Percentiles rank a stretch among this genome's conserved stretches.
Conservation (phyloP, 1,140 invertebrate genomes). For the Phenacoccus solenopsis region DNA sequence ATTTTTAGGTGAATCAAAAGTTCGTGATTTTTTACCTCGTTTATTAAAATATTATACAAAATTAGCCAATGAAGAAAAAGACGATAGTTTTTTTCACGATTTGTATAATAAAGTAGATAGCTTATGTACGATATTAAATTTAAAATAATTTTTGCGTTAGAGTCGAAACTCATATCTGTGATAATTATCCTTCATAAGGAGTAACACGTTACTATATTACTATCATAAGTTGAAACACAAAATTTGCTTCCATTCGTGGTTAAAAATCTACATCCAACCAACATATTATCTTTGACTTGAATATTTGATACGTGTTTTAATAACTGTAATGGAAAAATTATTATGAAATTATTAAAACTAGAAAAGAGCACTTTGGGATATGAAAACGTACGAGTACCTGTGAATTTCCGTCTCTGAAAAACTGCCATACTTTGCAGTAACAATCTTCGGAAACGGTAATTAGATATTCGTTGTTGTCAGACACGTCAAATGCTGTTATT, state of each 20-base stretch:
- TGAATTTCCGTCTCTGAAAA: slow-evolving; percentile 24
- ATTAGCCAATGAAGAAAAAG: background rate
- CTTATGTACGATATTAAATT: background rate
- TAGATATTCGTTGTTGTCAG: slow-evolving; percentile 33
- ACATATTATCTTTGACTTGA: slow-evolving; percentile 27
- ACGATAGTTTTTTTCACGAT: background rate
- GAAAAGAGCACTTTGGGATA: background rate
- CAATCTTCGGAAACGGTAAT: slow-evolving; percentile 38
- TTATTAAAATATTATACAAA: slow-evolving; percentile 6
- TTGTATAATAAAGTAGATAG: background rate
- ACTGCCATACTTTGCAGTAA: slow-evolving; percentile 36
- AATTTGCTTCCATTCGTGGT: slow-evolving; percentile 28
- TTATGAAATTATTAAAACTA: background rate
- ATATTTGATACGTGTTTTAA: background rate
- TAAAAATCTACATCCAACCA: slow-evolving; percentile 30
- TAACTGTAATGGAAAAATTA: slow-evolving; percentile 5
- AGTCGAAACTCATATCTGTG: background rate
- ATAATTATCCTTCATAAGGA: slow-evolving; percentile 4
- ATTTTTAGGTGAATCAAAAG: background rate
- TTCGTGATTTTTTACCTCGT: background rate
- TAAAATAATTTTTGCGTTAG: background rate
- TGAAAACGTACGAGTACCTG: background rate
- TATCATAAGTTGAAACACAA: slow-evolving; percentile 30
- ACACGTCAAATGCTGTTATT: slow-evolving; percentile 37
- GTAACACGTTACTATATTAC: slow-evolving; percentile 28